Conservation (phyloP, 2,113 vertebrate species). For the Potamarius usumacintae region DNA sequence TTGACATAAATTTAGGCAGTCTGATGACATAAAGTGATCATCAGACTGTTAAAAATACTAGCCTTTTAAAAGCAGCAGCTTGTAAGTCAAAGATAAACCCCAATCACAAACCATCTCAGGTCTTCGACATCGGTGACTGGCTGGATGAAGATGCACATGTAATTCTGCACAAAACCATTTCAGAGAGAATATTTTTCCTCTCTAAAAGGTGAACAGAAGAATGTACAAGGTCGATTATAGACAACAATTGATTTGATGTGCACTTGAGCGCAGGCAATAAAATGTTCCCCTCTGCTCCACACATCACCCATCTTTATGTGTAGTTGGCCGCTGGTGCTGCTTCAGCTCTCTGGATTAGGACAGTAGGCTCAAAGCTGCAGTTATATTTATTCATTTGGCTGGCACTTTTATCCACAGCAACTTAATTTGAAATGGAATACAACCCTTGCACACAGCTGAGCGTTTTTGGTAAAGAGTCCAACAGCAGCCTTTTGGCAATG, state of each 20-base stretch:
- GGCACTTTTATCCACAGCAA: background rate
- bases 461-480: background rate
- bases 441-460: background rate
- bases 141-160: background rate
- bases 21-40: background rate
- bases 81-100: background rate
- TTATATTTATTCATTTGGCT: background rate
- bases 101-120: constrained; percentile 5
- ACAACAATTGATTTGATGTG: constrained; percentile 71
- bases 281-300: constrained; percentile 67
- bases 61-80: constrained; percentile 13
- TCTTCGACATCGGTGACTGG: background rate
- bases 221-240: constrained; percentile 70
- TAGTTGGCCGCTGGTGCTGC: constrained; percentile 34
- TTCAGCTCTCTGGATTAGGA: constrained; percentile 38
- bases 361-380: constrained; percentile 1
- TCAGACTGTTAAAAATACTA: background rate
- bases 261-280: constrained; percentile 74
- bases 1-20: constrained; percentile 15
- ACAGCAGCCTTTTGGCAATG: background rate
- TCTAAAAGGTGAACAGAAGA: constrained; percentile 54
- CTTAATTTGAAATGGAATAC: background rate
- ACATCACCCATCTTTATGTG: constrained; percentile 69
- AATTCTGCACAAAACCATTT: background rate
- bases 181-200: background rate